Percentiles rank a stretch among this genome's conserved stretches.
phyloP scores from a whole-genome alignment of 2,888 invertebrate species.

The Orthonychiurus folsomi region DNA sequence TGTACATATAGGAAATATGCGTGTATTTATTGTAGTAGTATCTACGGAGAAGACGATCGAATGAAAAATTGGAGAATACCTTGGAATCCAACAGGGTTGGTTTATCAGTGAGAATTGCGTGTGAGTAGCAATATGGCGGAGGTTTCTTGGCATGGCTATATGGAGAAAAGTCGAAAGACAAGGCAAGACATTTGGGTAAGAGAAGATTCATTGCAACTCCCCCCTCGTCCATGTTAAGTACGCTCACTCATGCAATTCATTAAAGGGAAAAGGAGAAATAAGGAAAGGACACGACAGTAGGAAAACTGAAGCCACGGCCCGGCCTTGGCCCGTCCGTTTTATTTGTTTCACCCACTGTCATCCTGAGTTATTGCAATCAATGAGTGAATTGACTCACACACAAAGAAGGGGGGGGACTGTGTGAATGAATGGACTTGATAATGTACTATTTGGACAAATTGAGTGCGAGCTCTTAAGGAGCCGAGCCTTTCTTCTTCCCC shows the following conservation, averaged over 20 bases:
- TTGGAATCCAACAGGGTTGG: no score
- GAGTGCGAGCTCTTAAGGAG: background rate
- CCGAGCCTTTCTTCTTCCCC: no score
- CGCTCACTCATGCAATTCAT: conserved; percentile 1
- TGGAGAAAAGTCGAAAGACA: background rate
- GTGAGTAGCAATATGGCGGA: no score
- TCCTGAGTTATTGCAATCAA: background rate
- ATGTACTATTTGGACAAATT: background rate
- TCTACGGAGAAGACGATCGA: no score
- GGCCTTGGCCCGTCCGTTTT: background rate
- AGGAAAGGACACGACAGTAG: no score
- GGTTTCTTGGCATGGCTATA: no score
- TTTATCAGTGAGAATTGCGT: no score
- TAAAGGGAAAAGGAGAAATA: background rate
- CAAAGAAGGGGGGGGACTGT: background rate
- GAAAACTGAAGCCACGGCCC: no score
- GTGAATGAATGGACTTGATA: no score
- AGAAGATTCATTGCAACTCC: conserved; percentile 1
- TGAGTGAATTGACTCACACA: background rate
- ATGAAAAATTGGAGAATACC: no score
- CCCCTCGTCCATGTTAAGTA: background rate
- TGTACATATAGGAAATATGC: background rate
- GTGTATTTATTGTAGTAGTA: background rate
- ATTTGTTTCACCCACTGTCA: conserved; percentile 1
- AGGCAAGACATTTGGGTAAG: no score